Base-by-base conservation (phyloP, 2,888 invertebrate species). In the Xanthorhoe designata region DNA sequence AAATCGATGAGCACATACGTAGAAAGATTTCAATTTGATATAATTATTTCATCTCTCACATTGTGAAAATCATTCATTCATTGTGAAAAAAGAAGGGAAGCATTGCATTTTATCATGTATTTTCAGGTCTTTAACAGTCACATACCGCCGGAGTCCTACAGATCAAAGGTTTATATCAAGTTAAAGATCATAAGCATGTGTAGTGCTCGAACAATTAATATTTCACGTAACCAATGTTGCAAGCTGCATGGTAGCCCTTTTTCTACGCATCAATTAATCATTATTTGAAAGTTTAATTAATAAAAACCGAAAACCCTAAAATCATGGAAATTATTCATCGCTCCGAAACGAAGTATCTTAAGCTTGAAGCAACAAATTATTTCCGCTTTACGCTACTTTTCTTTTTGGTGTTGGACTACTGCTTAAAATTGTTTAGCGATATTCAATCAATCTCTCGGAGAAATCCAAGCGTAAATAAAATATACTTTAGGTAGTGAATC, bases 101-200 rank as follows among this genome's bases (percentile, higher is more conserved):
- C 87, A 90, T 88, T 90, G 89, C 90, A 91, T 90, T 89, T 84
- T 91, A 83, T 90, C 85, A 85, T 92, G 91, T 91, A 95, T 96
- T 96, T 68, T 91, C 96, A 98, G 97, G 97, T 97, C 91, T 97
- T 97, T 95, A 98, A 98, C 96, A 98, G 97, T 96, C 98, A 98
- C 96, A 97, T 97, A 95, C 96, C 97, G 94, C 96, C 96, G 96
- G 97, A 97, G 95, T 96, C 97, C 90, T 97, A 97, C 95, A 96
- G 97, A 95, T 96, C 97, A 94, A 97, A 97, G 96, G 97, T 97
- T 96, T 95, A 95, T 96, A 95, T 94, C 94, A 88, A 90, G 82
- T 92, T 89, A 85, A 91, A 88, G 82, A 86, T 90, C 87, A 88
- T 92, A 83, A 88, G 92, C 92, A 92, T 93, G 91, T 81, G 88